Percentiles rank a stretch among this genome's conserved stretches.
Conservation (phyloP, 2,888 invertebrate genomes). For the Sipunculus nudus region DNA sequence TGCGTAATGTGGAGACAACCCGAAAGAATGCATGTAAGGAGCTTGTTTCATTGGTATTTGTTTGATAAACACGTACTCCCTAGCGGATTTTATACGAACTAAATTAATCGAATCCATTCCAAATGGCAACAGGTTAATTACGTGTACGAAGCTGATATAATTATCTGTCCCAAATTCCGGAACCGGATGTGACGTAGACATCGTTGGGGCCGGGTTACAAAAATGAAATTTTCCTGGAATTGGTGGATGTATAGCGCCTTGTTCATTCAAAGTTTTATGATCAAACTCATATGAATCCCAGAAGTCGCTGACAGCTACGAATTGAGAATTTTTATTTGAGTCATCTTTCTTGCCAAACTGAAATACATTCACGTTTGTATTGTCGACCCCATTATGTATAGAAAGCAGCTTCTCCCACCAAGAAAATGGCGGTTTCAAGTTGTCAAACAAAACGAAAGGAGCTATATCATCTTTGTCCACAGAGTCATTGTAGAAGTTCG, state of each 20-base stretch:
- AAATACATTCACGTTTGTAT: slow-evolving; percentile 58
- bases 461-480: slow-evolving; percentile 44
- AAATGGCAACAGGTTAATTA: slow-evolving; percentile 48
- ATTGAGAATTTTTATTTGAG: slow-evolving; percentile 23
- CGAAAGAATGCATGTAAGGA: slow-evolving; percentile 63
- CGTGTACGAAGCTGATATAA: slow-evolving; percentile 52
- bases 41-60: slow-evolving; percentile 46
- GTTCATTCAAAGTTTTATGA: slow-evolving; percentile 40
- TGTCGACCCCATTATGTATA: slow-evolving; percentile 55
- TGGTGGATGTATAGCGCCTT: slow-evolving; percentile 11
- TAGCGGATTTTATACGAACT: slow-evolving; percentile 46
- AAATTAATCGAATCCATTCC: slow-evolving; percentile 44
- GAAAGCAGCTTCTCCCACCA: slow-evolving; percentile 45
- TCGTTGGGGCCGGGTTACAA: slow-evolving; percentile 44
- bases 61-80: slow-evolving; percentile 47
- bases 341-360: slow-evolving; percentile 18
- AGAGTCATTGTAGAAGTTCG: slow-evolving; percentile 50
- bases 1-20: slow-evolving; percentile 50
- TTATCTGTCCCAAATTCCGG: slow-evolving; percentile 50
- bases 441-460: slow-evolving; percentile 54
- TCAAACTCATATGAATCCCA: slow-evolving; percentile 54
- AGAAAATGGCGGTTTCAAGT: slow-evolving; percentile 49
- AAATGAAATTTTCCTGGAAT: slow-evolving; percentile 19
- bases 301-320: slow-evolving; percentile 55
- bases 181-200: slow-evolving; percentile 61